Base-by-base conservation (phyloP, 2,113 vertebrate species). In the Gila orcuttii region DNA sequence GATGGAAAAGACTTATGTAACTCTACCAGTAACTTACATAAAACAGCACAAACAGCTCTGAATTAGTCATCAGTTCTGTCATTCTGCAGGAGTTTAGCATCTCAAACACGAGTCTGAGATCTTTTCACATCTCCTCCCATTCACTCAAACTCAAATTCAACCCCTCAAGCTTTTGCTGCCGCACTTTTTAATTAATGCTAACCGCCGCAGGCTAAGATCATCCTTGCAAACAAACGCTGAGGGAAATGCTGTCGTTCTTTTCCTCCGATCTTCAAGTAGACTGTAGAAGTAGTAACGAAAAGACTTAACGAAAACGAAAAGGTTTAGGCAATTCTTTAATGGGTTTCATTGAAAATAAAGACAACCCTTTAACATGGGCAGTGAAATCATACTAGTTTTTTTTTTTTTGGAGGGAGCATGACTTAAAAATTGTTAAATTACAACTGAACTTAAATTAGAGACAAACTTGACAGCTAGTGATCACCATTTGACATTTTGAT, bases 1-100 rank as follows among this genome's bases (percentile, higher is more conserved):
- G 66, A 85, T 76, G 86, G 86, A 86, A 50, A 79, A 85, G 59
- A 64, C 86, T 90, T 88, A 87, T 60, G 71, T 82, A 90, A 90
- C 89, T 81, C 77, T 39, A 68, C 62, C 62, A 85, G 68, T 82
- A 88, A 80, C 84, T 87, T 87, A 86, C 83, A 77, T 75, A 86
- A 80, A 74, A 33, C 84, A 77, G 42, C 19, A 85, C 75, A 79
- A 82, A 84, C 64, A 31, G 28, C 80, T 83, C 47, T 52, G 85
- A 89, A 74, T 71, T 81, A 84, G 80, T 86, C 79, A 77, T 89
- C 82, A 71, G n/a, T 36, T 45, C 85, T 88, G 77, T 52, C 79
- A 87, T 66, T 81, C 59, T 66, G 77, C 64, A 59, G 60, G 69
- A 79, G 19, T 84, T 73, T 59, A 79, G 82, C 66, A 74, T 68